These are phyloP conservation scores for Nyctibius grandis DNA, from an alignment of 2,797 vertebrate genomes.

Conservation along the genomic window DNA sequence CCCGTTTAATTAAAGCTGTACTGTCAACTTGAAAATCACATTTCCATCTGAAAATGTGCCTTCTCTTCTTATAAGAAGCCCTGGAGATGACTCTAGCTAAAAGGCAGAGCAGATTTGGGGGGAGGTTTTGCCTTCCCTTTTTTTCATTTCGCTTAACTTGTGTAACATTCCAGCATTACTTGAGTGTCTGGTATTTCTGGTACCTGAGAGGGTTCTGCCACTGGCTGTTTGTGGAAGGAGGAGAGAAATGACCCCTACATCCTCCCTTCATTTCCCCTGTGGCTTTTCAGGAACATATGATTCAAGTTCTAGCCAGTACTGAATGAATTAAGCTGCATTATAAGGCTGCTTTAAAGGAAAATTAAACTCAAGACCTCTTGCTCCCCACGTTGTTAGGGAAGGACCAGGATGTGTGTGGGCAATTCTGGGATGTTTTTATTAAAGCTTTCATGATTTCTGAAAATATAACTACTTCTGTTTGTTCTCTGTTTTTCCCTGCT, in stretches of 20 bases:
- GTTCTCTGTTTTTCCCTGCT: neutral
- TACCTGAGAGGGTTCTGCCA: neutral
- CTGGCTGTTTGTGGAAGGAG: neutral
- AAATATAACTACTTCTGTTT: neutral
- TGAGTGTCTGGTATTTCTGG: neutral
- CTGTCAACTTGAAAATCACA: conserved; percentile 40
- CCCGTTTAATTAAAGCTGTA: conserved; percentile 54
- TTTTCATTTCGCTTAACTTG: neutral
- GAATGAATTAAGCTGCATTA: neutral
- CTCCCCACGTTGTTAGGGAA: neutral
- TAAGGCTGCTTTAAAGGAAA: neutral
- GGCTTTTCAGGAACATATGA: neutral
- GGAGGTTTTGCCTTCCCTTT: neutral
- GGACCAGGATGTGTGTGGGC: neutral
- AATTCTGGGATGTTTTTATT: neutral
- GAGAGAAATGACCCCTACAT: neutral
- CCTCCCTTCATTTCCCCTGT: neutral
- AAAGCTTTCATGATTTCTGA: neutral
- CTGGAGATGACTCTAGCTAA: neutral
- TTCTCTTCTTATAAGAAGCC: neutral
- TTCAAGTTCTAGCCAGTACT: neutral
- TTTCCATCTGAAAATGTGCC: conserved; percentile 53
- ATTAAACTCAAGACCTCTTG: neutral
- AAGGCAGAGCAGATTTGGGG: neutral
- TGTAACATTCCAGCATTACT: neutral